A percentile compares a stretch with the other conserved stretches of the same genome.
Conservation (phyloP, 2,888 invertebrate genomes). For the Drosophila histrio region DNA sequence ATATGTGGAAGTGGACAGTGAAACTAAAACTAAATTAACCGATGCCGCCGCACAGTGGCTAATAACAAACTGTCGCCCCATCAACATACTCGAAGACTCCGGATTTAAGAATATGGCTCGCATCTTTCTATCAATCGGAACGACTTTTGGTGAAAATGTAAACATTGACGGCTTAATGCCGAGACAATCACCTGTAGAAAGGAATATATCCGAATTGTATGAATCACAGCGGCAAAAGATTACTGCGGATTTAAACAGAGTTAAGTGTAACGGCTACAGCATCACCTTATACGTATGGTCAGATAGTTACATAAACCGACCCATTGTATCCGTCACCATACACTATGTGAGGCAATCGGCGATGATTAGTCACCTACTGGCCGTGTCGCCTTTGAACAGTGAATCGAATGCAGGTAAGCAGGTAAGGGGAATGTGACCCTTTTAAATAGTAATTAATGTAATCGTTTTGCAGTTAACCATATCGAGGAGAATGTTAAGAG, state of each 20-base stretch:
- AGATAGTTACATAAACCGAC: slow-evolving; percentile 1
- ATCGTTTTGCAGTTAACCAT: background rate
- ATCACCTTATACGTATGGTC: background rate
- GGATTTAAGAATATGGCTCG: slow-evolving; percentile 1
- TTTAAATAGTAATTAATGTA: background rate
- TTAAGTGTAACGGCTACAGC: slow-evolving; percentile 5
- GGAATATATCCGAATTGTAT: slow-evolving; percentile 1
- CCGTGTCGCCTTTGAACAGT: background rate
- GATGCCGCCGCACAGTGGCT: slow-evolving; percentile 8
- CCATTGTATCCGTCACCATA: background rate
- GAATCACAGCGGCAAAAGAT: background rate
- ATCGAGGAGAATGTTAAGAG: background rate
- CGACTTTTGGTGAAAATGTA: slow-evolving; percentile 11
- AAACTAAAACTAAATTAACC: slow-evolving; percentile 1
- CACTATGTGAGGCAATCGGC: slow-evolving; percentile 2
- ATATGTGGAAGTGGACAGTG: slow-evolving; percentile 3
- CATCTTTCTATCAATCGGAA: slow-evolving; percentile 5
- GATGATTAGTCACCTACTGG: background rate
- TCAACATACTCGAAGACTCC: background rate
- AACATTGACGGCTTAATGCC: slow-evolving; percentile 4
- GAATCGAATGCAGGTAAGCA: background rate
- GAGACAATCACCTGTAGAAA: background rate
- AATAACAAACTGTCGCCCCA: slow-evolving; percentile 2
- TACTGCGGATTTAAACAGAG: background rate
- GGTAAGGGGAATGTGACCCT: too few relatives aligned